A percentile compares a stretch with the other conserved stretches of the same genome.
phyloP scores from a whole-genome alignment of 2,888 invertebrate species.

The Aquatica leii region DNA sequence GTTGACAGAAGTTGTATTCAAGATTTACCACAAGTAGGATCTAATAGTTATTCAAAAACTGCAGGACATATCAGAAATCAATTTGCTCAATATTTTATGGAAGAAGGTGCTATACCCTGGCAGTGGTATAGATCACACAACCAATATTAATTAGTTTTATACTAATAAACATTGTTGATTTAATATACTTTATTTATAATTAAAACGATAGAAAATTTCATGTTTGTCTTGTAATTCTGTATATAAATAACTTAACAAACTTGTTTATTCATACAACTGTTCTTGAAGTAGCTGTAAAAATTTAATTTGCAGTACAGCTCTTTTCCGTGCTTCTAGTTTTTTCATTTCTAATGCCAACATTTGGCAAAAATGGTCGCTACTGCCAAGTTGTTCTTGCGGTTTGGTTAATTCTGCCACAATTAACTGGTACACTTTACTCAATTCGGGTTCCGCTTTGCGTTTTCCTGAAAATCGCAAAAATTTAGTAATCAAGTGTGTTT shows the following conservation, averaged over 20 bases:
- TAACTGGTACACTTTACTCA: no score
- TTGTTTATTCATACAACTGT: background rate
- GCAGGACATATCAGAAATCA: conserved; percentile 7
- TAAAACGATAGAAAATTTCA: no score
- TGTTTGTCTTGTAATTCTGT: background rate
- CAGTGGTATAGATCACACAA: background rate
- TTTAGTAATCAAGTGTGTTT: no score
- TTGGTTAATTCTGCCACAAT: background rate
- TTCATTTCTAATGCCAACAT: background rate
- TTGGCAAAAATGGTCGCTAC: background rate
- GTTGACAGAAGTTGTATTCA: background rate
- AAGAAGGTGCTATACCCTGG: conserved; percentile 16
- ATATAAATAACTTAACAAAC: background rate
- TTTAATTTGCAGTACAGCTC: background rate
- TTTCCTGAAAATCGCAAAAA: conserved; percentile 2
- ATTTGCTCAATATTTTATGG: conserved; percentile 4
- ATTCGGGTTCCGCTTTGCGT: background rate
- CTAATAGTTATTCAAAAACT: conserved; percentile 9
- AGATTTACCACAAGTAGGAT: background rate
- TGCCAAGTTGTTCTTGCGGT: background rate
- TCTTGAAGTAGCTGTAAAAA: background rate
- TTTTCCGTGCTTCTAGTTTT: background rate
- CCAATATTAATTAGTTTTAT: no score
- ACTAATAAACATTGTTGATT: no score
- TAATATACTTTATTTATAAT: background rate